Evolutionary conservation across 2,113 vertebrate genomes (phyloP).

Genomic region (Lagenorhynchus albirostris): DNA sequence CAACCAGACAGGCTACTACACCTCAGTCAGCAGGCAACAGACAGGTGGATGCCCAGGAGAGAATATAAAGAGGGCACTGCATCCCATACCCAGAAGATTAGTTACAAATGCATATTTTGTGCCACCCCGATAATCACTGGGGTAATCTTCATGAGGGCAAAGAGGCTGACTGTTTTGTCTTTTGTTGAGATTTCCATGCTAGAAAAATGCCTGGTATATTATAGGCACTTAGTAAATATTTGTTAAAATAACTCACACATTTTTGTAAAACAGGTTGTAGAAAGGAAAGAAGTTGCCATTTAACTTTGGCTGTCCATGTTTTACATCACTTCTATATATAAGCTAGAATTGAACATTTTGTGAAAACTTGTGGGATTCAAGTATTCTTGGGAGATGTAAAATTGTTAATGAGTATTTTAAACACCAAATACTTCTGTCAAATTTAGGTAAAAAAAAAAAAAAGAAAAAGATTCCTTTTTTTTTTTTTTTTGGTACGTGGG

Average conservation of each 20-base stretch:
- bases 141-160: not conserved
- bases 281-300: not conserved
- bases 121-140: accelerated
- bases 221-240: not conserved
- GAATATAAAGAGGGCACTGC: not conserved
- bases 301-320: not conserved
- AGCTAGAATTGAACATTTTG: not conserved
- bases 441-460: not conserved
- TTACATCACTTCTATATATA: not conserved
- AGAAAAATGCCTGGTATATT: not conserved
- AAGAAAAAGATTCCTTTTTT: not conserved
- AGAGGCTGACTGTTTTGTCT: not conserved
- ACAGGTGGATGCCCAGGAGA: not conserved
- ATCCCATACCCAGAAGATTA: not conserved
- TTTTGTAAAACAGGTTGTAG: not conserved
- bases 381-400: not conserved
- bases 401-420: not conserved
- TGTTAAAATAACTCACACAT: not conserved
- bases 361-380: not conserved
- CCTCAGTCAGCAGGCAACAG: not conserved
- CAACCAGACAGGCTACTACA: not conserved
- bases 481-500: too few relatives aligned
- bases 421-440: not conserved
- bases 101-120: not conserved
- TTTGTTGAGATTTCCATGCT: accelerated